A percentile compares a stretch with the other conserved stretches of the same genome.
These are phyloP conservation scores for Zaprionus gabonicus DNA, from an alignment of 1,140 invertebrate species.

Conservation along the genomic window DNA sequence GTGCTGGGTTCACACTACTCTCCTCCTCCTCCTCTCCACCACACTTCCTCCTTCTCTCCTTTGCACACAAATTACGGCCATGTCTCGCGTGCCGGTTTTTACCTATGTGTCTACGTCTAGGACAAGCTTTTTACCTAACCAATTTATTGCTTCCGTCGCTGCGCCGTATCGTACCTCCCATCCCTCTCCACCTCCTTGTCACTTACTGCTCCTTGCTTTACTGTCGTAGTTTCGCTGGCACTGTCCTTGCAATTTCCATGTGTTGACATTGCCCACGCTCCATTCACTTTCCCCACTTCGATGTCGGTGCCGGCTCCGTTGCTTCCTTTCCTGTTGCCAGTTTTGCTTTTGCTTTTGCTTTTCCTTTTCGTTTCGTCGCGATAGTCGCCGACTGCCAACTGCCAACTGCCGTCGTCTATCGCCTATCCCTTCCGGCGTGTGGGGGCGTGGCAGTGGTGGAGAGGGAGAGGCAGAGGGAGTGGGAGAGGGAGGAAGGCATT, in stretches of 20 bases:
- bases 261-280: conserved; percentile 76
- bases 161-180: not conserved
- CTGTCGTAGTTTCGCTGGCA: not conserved
- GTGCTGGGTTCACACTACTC: not conserved
- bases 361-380: conserved; percentile 17
- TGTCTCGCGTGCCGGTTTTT: conserved; percentile 69
- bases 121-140: conserved; percentile 80
- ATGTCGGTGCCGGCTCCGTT: conserved; percentile 28
- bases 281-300: conserved; percentile 69
- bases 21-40: conserved; percentile 13
- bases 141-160: conserved; percentile 77
- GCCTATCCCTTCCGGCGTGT: conserved; percentile 20
- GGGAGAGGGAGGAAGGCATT: not conserved
- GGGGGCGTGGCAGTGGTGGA: not conserved
- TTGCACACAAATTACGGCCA: conserved; percentile 54
- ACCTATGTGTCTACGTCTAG: conserved; percentile 69
- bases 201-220: not conserved
- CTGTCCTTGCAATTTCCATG: conserved; percentile 79
- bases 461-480: no score
- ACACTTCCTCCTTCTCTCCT: not conserved
- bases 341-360: conserved; percentile 46
- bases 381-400: conserved; percentile 35
- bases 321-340: conserved; percentile 33
- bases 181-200: not conserved
- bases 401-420: conserved; percentile 14